A percentile compares a stretch with the other conserved stretches of the same genome.
phyloP scores from a whole-genome alignment of 2,113 vertebrate species.

The Rattus rattus region DNA sequence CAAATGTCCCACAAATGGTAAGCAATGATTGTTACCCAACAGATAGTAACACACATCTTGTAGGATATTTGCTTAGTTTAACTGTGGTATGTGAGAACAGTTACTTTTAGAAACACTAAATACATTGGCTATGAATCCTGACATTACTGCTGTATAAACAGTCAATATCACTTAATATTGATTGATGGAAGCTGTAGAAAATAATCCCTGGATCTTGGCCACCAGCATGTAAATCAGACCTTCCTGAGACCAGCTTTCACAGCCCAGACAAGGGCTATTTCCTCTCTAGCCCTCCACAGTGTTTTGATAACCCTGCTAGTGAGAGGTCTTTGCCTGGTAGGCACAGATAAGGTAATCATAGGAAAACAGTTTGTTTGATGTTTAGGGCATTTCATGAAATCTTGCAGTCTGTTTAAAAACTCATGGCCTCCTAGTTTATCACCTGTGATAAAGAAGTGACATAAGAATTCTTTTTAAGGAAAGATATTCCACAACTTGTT shows the following conservation, averaged over 20 bases:
- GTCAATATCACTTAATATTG: not conserved
- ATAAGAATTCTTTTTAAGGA: slow-evolving; percentile 1
- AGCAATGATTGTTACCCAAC: not conserved
- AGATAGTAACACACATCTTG: not conserved
- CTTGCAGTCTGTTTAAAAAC: not conserved
- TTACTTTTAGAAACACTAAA: not conserved
- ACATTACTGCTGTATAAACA: not conserved
- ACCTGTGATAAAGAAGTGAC: not conserved
- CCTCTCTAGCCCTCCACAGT: not conserved
- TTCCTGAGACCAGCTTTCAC: not conserved
- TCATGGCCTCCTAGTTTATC: not conserved
- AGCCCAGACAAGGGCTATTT: not conserved
- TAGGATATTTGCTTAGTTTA: slow-evolving; percentile 35
- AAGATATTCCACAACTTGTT: slow-evolving; percentile 2
- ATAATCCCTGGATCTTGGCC: not conserved
- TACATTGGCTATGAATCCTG: not conserved
- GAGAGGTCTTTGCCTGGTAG: slow-evolving; percentile 32
- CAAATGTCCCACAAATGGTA: too few species aligned
- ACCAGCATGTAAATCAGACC: not conserved
- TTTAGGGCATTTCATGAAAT: not conserved
- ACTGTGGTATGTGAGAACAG: slow-evolving; percentile 10
- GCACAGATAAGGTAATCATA: not conserved
- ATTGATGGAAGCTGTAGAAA: not conserved
- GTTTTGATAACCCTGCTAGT: slow-evolving; percentile 49
- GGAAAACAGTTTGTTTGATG: slow-evolving; percentile 14